Evolutionary conservation across 1,140 invertebrate genomes (phyloP).

Genomic region (Anastatus disparis): DNA sequence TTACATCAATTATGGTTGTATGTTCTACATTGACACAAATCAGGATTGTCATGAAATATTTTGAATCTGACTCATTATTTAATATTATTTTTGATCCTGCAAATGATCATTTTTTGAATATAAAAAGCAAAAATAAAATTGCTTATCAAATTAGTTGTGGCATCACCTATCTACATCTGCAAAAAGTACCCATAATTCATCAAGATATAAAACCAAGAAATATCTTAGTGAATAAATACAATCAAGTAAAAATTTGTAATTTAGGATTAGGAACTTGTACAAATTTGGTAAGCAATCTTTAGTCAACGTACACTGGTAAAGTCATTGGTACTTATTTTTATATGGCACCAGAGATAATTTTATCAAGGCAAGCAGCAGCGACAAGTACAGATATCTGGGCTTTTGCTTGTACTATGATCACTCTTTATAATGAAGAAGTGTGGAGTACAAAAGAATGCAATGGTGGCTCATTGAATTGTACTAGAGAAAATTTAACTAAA

Average conservation of each 20-base stretch:
- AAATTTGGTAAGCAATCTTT: not conserved
- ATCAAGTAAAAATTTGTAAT: conserved; percentile 23
- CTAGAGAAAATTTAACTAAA: not conserved
- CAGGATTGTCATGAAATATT: conserved; percentile 27
- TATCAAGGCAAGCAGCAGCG: not conserved
- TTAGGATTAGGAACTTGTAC: not conserved
- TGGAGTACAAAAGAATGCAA: not conserved
- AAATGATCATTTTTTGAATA: not conserved
- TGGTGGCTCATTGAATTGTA: not conserved
- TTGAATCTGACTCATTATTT: not conserved
- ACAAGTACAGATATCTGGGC: not conserved
- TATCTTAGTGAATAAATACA: conserved; percentile 16
- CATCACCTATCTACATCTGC: not conserved
- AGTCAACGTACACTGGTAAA: not conserved
- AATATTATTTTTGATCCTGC: not conserved
- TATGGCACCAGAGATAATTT: conserved; percentile 14
- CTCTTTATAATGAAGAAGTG: not conserved
- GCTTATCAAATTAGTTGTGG: not conserved
- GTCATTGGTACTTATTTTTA: not conserved
- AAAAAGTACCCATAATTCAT: conserved; percentile 9
- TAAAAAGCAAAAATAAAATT: not conserved
- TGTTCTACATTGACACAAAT: not conserved
- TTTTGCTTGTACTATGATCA: not conserved
- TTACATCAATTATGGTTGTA: conserved; percentile 21
- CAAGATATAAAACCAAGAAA: conserved; percentile 31